Percentiles rank a stretch among this genome's conserved stretches.
Evolutionary conservation across 2,113 vertebrate species (phyloP).

Genomic region (Sinocyclocheilus grahami): DNA sequence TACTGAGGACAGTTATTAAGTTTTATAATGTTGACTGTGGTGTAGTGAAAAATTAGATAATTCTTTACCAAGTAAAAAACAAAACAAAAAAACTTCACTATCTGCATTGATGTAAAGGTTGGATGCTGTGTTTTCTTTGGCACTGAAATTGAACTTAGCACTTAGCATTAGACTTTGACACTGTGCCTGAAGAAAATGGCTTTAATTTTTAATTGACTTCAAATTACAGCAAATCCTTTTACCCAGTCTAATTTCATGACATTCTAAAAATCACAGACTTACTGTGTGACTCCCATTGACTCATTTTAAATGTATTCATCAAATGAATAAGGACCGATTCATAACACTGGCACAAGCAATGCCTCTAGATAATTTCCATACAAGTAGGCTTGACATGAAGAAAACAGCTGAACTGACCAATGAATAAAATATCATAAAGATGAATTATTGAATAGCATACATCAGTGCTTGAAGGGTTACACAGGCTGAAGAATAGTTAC

Average conservation of each 20-base stretch:
- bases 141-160: neutral
- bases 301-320: constrained; percentile 19
- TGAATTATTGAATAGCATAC: neutral
- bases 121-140: neutral
- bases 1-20: neutral
- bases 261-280: constrained; percentile 28
- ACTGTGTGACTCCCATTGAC: constrained; percentile 6
- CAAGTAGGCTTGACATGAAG: neutral
- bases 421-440: neutral
- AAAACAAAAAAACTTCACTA: neutral
- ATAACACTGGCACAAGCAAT: constrained; percentile 13
- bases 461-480: too few relatives aligned
- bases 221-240: constrained; percentile 32
- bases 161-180: constrained; percentile 23
- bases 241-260: constrained; percentile 30
- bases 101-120: too few relatives aligned
- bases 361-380: neutral
- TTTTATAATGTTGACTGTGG: neutral
- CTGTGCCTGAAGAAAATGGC: constrained; percentile 21
- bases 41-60: neutral
- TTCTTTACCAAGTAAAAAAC: neutral
- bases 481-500: too few relatives aligned
- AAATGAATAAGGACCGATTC: constrained; percentile 2
- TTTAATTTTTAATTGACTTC: constrained; percentile 45
- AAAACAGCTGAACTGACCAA: neutral